Evolutionary conservation across 2,113 vertebrate genomes (phyloP), one percentile per base, ranked within the genome.

Genomic region (Gila orcuttii): DNA sequence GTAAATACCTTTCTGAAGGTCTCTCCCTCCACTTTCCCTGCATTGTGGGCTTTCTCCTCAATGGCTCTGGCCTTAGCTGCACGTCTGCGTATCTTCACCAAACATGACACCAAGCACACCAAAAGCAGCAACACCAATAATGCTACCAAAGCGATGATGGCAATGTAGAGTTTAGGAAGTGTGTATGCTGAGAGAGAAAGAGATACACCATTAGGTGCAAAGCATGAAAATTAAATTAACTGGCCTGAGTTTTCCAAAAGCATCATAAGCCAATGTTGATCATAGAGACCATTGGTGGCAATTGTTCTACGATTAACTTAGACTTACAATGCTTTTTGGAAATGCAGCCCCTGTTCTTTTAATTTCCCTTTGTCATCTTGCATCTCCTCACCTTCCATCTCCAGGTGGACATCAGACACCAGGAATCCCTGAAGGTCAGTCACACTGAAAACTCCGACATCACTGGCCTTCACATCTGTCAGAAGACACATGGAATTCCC

Each of bases 61-160:
- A 95, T 83, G 39, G 92, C 93, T 0, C 90, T 89, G 3, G 93
- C 90, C 89, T 94, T 94, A 86, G 92, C 93, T 62, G 94, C 91
- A 90, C 95, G 92, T 83, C 92, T 94, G 84, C 92, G 94, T 85
- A 95, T 92, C 88, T 94, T 96, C 89, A 94, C 82, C 86, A 96
- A 87, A 69, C 95, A 96, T 47, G 94, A 95, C 79, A 95, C 86
- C 86, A 96, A 90, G 86, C 95, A 96, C 33, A 93, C 91, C 76
- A 95, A 90, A 78, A 96, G 93, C 87, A 96, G 92, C 88, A 95
- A 91, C 71, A 92, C 93, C 90, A 95, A 84, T 75, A 96, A 85
- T 68, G 93, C 92, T 78, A 95, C 79, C 89, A 96, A 87, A 31
- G 94, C 91, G 4, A 96, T 94, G 87, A 96, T 93, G 21, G 93